phyloP scores from a whole-genome alignment of 2,113 vertebrate genomes.

The Delphinus delphis region DNA sequence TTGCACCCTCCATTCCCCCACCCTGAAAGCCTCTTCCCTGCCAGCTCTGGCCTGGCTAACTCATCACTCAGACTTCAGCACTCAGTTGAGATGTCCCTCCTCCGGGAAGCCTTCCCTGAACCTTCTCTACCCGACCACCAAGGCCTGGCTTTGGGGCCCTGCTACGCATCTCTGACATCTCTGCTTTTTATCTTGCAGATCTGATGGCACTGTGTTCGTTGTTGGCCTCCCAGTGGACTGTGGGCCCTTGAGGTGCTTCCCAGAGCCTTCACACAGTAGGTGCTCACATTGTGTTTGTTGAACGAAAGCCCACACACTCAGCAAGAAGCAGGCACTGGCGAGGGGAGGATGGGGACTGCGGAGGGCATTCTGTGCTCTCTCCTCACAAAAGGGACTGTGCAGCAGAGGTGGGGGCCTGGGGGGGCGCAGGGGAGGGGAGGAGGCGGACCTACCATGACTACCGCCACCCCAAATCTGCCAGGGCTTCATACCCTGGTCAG shows the following conservation, averaged over 20 bases:
- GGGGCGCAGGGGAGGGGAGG: not conserved
- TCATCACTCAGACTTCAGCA: not conserved
- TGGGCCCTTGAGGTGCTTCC: not conserved
- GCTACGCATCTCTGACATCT: rapidly evolving
- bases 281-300: not conserved
- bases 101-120: not conserved
- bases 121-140: not conserved
- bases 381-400: not conserved
- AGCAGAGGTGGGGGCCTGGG: too few relatives aligned
- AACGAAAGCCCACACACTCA: not conserved
- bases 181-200: not conserved
- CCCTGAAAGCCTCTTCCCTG: not conserved
- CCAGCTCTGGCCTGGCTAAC: not conserved
- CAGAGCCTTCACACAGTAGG: not conserved
- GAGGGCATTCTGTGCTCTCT: not conserved
- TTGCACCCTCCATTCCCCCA: not conserved
- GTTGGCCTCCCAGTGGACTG: too few relatives aligned
- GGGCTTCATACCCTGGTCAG: too few relatives aligned
- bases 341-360: not conserved
- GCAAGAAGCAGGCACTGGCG: not conserved
- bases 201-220: too few relatives aligned
- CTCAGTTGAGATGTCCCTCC: not conserved
- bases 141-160: not conserved
- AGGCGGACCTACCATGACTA: not conserved
- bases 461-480: not conserved